phyloP scores from a whole-genome alignment of 2,888 invertebrate genomes.

The Theretra japonica region DNA sequence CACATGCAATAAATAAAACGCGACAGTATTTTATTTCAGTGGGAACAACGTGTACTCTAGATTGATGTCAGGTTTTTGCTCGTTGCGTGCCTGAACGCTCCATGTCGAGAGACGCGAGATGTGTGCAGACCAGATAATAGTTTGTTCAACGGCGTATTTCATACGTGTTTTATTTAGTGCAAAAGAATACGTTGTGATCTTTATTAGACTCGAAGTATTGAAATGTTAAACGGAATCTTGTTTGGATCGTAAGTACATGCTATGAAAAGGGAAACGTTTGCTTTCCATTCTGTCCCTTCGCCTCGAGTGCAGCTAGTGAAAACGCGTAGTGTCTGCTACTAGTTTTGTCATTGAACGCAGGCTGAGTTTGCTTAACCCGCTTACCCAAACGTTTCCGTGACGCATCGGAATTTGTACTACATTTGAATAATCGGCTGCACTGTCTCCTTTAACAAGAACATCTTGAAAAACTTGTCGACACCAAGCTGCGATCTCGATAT shows the following conservation, averaged over 20 bases:
- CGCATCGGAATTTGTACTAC: conserved; percentile 73
- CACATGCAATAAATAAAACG: conserved; percentile 18
- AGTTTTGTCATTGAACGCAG: conserved; percentile 59
- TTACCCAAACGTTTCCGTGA: conserved; percentile 64
- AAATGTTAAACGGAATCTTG: not conserved
- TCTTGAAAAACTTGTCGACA: conserved; percentile 55
- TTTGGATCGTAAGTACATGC: conserved; percentile 25
- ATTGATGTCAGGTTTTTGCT: conserved; percentile 59
- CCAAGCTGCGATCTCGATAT: conserved; percentile 32
- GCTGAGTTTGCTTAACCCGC: conserved; percentile 69
- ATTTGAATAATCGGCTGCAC: conserved; percentile 69
- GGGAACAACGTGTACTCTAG: conserved; percentile 52
- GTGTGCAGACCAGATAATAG: conserved; percentile 37
- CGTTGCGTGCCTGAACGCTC: conserved; percentile 50
- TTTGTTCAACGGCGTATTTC: conserved; percentile 20
- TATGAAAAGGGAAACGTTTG: conserved; percentile 56
- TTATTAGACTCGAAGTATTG: not conserved
- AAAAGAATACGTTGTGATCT: not conserved
- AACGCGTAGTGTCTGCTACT: conserved; percentile 50
- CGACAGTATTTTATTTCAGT: conserved; percentile 48
- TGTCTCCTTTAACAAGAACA: conserved; percentile 60
- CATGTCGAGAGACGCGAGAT: conserved; percentile 51
- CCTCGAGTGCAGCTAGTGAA: conserved; percentile 51
- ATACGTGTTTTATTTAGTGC: conserved; percentile 15
- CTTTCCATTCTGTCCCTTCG: conserved; percentile 65